Evolutionary conservation across 2,113 vertebrate species (phyloP), one percentile per base, ranked within the genome.

Genomic region (Elaphurus davidianus): DNA sequence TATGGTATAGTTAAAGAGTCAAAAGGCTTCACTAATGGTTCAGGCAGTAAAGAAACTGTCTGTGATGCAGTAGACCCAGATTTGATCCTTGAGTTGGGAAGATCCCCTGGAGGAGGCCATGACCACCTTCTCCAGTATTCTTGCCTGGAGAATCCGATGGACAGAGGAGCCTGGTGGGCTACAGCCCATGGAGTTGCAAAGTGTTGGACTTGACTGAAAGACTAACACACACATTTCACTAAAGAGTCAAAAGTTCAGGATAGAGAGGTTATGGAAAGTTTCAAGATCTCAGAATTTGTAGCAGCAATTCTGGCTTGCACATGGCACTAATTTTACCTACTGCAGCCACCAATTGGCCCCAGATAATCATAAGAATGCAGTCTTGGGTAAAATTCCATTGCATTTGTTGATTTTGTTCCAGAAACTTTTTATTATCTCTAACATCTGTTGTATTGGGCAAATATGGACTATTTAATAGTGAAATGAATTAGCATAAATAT

Each of bases 1-100:
- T 91, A 36, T 62, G n/a, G 8, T 23, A 74, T 1, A 4, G 2
- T 14, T 14, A 88, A 94, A 79, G 21, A 85, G 52, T 64, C 7
- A 47, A 36, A 91, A 45, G 25, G 0, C 40, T 76, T 43, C 40
- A 25, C 23, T 25, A 12, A 43, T 25, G 71, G 6, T 6, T 76
- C 40, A 76, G 71, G 6, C 12, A 27, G 23, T 43, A 76, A 76
- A 76, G 40, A 43, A 43, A 27, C 23, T 43, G 71, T 43, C 40
- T 43, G 40, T 0, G 0, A 43, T 76, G 23, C 40, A 27, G 23
- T 3, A 76, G 21, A 43, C 40, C 40, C 0, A 0, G 40, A 27
- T 43, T 27, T 43, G 23, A 43, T 76, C 40, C 71, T 40, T 27
- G 23, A 23, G 36, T 76, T 43, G 36, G 23, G 71, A 76, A 25